Conservation (phyloP, 2,113 vertebrate species). For the Dasyprocta punctata region DNA sequence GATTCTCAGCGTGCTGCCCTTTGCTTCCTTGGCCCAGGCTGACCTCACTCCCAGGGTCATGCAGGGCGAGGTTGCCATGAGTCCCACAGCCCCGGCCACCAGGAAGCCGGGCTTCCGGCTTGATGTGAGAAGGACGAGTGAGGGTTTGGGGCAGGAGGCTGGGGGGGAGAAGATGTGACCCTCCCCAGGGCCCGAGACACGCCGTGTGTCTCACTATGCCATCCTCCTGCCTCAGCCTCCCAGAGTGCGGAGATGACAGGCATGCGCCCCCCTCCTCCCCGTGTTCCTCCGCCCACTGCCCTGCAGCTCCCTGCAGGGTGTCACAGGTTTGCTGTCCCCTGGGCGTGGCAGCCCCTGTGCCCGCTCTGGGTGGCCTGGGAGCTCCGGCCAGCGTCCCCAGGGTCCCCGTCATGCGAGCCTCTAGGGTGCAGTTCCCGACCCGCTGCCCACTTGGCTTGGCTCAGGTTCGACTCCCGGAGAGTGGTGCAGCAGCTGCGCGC, state of each 20-base stretch:
- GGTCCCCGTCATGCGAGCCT: accelerated
- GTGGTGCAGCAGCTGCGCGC: conserved; percentile 97
- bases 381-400: not conserved
- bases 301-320: not conserved
- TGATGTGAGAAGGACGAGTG: not conserved
- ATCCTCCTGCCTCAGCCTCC: not conserved
- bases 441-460: not conserved
- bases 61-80: not conserved
- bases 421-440: accelerated
- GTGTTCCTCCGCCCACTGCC: not conserved
- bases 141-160: not conserved
- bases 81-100: not conserved
- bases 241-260: not conserved
- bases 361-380: not conserved
- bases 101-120: not conserved
- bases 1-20: not conserved
- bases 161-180: not conserved
- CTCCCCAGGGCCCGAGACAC: not conserved
- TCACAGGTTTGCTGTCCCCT: not conserved
- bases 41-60: not conserved
- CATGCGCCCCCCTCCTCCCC: not conserved
- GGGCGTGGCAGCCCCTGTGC: not conserved
- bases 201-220: not conserved
- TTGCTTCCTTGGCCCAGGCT: not conserved
- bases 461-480: conserved; percentile 94